Evolutionary conservation across 2,797 vertebrate genomes (phyloP), one percentile per base, ranked within the genome.

Genomic region (Setipinna tenuifilis): DNA sequence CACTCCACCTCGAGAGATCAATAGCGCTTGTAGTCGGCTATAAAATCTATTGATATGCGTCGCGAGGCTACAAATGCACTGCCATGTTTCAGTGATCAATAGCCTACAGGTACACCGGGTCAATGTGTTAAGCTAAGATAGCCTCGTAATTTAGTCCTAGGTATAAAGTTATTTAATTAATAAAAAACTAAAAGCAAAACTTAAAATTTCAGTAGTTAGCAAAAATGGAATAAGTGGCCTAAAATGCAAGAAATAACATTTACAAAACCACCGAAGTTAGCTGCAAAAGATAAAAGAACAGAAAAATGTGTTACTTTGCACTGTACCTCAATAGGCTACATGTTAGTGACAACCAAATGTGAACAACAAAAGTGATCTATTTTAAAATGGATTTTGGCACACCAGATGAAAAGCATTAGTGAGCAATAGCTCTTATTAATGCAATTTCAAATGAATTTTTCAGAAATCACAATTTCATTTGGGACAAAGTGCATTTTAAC

Each of bases 21-120:
- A 92, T 91, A 93, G 91, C 91, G 92, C 91, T 94, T 93, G 91
- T n/a, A 89, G 84, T 89, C 87, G 81, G 87, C 91, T 91, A 92
- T 94, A 92, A 91, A 92, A 92, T 90, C 82, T 91, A 93, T 93
- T 82, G 91, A 94, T 88, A 88, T 85, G 85, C 62, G 68, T 84
- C 28, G 62, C 84, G 88, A 86, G 83, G 58, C 86, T 88, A 90
- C 84, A 85, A 85, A 88, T 81, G 78, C 85, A 89, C 82, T 81
- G 85, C 61, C 85, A 50, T 88, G 82, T 88, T 88, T 21, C 14
- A 41, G 31, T 81, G 46, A 85, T 90, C 71, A 75, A 75, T 75
- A 75, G 14, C 28, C 28, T 75, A 35, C 68, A 75, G 68, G 68
- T 75, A 75, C 68, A 41, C 68, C 31, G 68, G 68, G 68, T 35